Evolutionary conservation across 2,888 invertebrate species (phyloP).

Genomic region (Trichogramma dendrolimi): DNA sequence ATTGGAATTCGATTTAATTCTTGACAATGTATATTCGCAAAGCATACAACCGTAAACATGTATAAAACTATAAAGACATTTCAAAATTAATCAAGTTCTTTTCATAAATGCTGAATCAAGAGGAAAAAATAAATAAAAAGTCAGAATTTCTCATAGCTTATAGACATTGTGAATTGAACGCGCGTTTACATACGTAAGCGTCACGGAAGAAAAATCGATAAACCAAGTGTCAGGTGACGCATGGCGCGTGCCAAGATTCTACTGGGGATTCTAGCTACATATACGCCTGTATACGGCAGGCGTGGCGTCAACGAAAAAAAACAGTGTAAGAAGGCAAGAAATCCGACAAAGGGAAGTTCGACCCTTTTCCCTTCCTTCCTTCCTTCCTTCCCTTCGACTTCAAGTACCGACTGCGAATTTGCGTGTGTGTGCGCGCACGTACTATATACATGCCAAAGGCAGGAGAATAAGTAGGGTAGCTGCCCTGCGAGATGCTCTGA

Average conservation of each 20-base stretch:
- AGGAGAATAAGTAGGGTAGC: too few relatives aligned
- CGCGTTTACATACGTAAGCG: not conserved
- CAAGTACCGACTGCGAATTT: not conserved
- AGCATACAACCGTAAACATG: too few relatives aligned
- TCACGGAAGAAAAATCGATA: conserved; percentile 40
- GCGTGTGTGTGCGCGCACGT: not conserved
- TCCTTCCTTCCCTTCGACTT: not conserved
- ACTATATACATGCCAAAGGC: not conserved
- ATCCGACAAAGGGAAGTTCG: not conserved
- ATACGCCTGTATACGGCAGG: not conserved
- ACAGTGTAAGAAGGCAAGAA: too few relatives aligned
- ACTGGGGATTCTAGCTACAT: conserved; percentile 24
- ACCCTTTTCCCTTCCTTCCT: not conserved
- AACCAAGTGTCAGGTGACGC: conserved; percentile 44
- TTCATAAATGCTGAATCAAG: not conserved
- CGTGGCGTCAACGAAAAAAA: not conserved
- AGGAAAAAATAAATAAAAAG: not conserved
- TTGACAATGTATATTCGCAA: too few relatives aligned
- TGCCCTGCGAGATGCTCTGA: too few relatives aligned
- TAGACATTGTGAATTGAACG: too few relatives aligned
- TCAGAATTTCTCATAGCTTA: not conserved
- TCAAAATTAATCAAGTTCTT: not conserved
- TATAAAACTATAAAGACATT: not conserved
- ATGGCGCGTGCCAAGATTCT: conserved; percentile 47
- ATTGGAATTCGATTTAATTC: too few relatives aligned